Base-by-base conservation (phyloP, 2,797 vertebrate genomes). In the Aythya fuligula region DNA sequence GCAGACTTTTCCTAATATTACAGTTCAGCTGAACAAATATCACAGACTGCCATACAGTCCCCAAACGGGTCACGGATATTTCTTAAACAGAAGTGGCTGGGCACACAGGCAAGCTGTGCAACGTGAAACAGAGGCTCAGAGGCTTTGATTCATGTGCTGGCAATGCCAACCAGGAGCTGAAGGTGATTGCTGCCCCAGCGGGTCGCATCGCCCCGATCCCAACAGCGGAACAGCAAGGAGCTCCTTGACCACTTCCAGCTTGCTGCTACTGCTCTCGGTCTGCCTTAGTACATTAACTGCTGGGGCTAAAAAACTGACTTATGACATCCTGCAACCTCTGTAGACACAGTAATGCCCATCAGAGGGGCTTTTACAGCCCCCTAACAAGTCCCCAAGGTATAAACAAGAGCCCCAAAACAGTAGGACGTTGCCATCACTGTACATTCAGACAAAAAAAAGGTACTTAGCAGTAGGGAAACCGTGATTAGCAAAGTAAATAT, bases 101-200 rank as follows among this genome's bases (percentile, higher is more conserved):
- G 51, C 15, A 76, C n/a, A 49, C 13, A 25, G 47, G 47, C 22
- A 25, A 49, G 30, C 13, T 3, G 22, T 18, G 30, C 47, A 77
- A 85, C 17, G 7, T 17, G 39, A 61, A 24, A 45, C 32, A 11
- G 76, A 62, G 57, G 17, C n/a, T 65, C 32, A 5, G 21, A 47
- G 53, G 27, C 61, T 70, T 61, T 41, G 30, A 64, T 54, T 54
- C 64, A 72, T 0, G 1, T 2, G 62, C 53, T 58, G 58, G 53
- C 0, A 0, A 65, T 32, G 34, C 30, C n/a, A 41, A 62, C 11
- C 1, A 0, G 12, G 47, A 60, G 16, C 14, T 43, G 36, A 12
- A 56, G 2, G 4, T 25, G 57, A 28, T 27, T 15, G 18, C 34
- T 1, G 6, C 51, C 41, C 60, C 6, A 5, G 53, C 1, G 38